Conservation (phyloP, 2,888 invertebrate species). For the Apotomis turbidana region DNA sequence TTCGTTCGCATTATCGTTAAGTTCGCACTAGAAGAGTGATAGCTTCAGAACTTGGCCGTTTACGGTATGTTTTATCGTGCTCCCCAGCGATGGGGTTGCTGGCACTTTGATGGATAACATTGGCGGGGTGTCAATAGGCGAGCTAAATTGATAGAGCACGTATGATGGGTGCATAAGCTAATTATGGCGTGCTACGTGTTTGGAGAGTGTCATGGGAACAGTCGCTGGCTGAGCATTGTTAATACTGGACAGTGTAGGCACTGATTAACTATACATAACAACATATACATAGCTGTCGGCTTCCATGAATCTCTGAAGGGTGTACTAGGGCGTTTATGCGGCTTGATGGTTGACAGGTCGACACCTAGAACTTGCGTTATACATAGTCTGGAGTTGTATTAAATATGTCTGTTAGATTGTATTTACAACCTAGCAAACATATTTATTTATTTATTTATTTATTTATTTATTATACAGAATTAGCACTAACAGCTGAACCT, state of each 20-base stretch:
- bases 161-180: constrained; percentile 47
- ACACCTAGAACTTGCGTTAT: too few relatives aligned
- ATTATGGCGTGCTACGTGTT: constrained; percentile 41
- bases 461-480: too few relatives aligned
- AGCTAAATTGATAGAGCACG: constrained; percentile 76
- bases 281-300: too few relatives aligned
- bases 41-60: constrained; percentile 34
- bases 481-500: too few relatives aligned
- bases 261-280: not conserved
- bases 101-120: constrained; percentile 72
- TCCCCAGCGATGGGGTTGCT: constrained; percentile 45
- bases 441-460: too few relatives aligned
- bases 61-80: constrained; percentile 27
- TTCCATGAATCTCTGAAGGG: too few relatives aligned
- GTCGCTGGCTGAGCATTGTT: constrained; percentile 5
- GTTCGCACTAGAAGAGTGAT: constrained; percentile 43
- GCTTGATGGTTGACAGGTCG: too few relatives aligned
- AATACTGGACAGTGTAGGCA: not conserved
- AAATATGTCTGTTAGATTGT: too few relatives aligned
- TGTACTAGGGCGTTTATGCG: too few relatives aligned
- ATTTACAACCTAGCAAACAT: too few relatives aligned
- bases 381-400: too few relatives aligned
- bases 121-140: constrained; percentile 67
- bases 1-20: constrained; percentile 42
- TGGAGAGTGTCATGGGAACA: constrained; percentile 27